Evolutionary conservation across 53 echinoderm and acorn worm species (phyloP).

Genomic region (Temnopleurus reevesii): DNA sequence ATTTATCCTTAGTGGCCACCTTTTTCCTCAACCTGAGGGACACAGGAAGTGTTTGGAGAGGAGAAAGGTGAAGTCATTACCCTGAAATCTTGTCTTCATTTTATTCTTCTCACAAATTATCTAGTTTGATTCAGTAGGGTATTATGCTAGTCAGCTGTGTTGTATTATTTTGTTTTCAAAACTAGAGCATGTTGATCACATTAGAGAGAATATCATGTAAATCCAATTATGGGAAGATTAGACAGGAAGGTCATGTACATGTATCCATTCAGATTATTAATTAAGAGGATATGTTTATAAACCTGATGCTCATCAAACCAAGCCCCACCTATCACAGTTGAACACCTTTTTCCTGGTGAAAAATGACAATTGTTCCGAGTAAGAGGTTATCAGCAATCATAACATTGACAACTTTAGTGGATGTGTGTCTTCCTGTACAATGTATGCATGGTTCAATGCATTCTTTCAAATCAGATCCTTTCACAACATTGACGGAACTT

Average conservation of each 20-base stretch:
- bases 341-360: slow-evolving; percentile 30
- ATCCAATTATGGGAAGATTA: not conserved
- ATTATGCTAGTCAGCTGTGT: not conserved
- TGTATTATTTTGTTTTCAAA: not conserved
- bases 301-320: not conserved
- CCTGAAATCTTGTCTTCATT: not conserved
- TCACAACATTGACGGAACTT: not conserved
- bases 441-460: not conserved
- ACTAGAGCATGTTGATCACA: not conserved
- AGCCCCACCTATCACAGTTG: not conserved
- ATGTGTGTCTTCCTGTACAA: not conserved
- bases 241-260: not conserved
- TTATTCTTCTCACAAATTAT: not conserved
- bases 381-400: no score
- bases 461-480: not conserved
- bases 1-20: slow-evolving; percentile 20
- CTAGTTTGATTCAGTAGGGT: not conserved
- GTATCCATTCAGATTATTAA: not conserved
- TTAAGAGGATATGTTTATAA: slow-evolving; percentile 11
- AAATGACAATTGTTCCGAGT: not conserved
- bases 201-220: not conserved
- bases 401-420: no score
- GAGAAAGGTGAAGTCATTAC: not conserved
- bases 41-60: not conserved
- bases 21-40: not conserved